Percentiles rank a stretch among this genome's conserved stretches.
These are phyloP conservation scores for Sinosuthora webbiana DNA, from an alignment of 2,113 vertebrate genomes.

Conservation along the genomic window DNA sequence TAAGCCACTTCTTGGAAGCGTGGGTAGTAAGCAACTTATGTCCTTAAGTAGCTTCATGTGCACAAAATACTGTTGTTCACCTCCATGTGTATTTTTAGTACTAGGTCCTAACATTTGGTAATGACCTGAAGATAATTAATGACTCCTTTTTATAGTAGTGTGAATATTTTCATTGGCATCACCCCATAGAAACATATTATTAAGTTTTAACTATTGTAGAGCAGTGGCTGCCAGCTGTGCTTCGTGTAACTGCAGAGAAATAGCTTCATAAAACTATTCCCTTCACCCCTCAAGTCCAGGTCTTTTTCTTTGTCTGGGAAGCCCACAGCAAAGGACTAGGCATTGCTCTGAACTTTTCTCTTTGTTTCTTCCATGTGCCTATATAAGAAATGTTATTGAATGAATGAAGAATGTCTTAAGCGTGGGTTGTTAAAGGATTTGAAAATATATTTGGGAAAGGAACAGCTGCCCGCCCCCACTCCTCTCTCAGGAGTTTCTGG, in stretches of 20 bases:
- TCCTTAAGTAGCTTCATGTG: background rate
- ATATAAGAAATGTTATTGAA: background rate
- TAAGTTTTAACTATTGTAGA: background rate
- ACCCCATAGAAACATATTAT: background rate
- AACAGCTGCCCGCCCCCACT: rapidly evolving
- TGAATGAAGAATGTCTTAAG: background rate
- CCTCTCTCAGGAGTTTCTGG: background rate
- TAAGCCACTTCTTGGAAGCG: background rate
- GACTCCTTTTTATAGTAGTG: background rate
- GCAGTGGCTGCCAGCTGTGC: background rate
- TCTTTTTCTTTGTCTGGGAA: background rate
- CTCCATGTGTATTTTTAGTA: background rate
- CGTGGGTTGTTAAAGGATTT: background rate
- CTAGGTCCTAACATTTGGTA: background rate
- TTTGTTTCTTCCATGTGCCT: background rate
- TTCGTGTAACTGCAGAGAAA: background rate
- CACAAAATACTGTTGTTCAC: background rate
- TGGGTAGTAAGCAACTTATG: background rate
- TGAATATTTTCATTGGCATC: background rate
- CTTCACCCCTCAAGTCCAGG: background rate
- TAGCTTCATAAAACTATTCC: background rate
- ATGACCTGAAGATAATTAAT: constrained; percentile 6
- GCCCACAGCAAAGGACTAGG: background rate
- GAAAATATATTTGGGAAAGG: background rate
- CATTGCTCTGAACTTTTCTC: rapidly evolving